Evolutionary conservation across 2,113 vertebrate species (phyloP), one percentile per base, ranked within the genome.

Genomic region (Misgurnus anguillicaudatus): DNA sequence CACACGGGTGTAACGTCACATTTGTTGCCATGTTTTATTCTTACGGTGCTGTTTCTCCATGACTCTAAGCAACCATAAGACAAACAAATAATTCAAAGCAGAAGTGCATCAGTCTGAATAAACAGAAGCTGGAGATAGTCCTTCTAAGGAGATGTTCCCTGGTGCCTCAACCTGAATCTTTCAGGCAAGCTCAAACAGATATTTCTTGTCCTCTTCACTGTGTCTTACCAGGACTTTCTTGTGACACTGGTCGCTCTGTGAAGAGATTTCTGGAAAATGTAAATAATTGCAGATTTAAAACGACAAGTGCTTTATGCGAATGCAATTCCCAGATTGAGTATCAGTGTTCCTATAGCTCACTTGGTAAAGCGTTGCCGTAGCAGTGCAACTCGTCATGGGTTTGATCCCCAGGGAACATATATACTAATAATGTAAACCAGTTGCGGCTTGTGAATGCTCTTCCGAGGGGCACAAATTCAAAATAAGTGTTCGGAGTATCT

Each of bases 231-330:
- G 51, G 51, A 68, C 68, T 75, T 66, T 66, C 63, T 47, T 72
- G 58, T 79, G 47, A 53, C 58, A 61, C 63, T 0, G 9, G 39
- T 60, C 38, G 55, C 73, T 74, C 57, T 74, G 45, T 68, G 51
- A 11, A 75, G 71, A 75, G 10, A 79, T 79, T 75, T 69, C 55
- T 57, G 78, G 48, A 16, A 75, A 80, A 76, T 36, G 21, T 17
- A 83, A 9, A 71, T 31, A 31, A 31, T 31, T 31, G 24, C 1
- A 48, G 53, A 47, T 72, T 66, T 42, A 31, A 31, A 55, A 48
- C 60, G 21, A 53, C 47, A 68, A 21, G 67, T 19, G 21, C 51
- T 61, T 61, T 3, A 69, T 57, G 24, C 9, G 53, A 78, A 39
- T 61, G 58, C 2, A 6, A 64, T 45, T 69, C 48, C 10, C 19